These are phyloP conservation scores for Hemithea aestivaria DNA, from an alignment of 2,888 invertebrate species.

Conservation along the genomic window DNA sequence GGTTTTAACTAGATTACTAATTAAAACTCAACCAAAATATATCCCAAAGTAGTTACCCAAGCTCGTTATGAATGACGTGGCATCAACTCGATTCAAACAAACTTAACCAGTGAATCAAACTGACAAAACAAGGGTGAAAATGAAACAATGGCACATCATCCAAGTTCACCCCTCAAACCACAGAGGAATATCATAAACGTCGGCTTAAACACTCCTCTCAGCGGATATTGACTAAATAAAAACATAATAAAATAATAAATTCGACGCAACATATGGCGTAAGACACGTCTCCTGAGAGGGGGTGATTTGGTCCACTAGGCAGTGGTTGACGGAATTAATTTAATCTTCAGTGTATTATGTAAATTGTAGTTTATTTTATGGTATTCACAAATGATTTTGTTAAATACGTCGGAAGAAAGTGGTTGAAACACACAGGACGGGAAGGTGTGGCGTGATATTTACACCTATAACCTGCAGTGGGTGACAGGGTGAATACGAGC, in stretches of 20 bases:
- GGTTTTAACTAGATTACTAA: no score
- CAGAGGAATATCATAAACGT: constrained; percentile 77
- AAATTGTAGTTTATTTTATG: no score
- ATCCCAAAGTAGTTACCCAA: constrained; percentile 19
- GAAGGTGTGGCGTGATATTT: no score
- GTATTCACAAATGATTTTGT: no score
- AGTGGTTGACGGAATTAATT: no score
- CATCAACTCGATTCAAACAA: constrained; percentile 24
- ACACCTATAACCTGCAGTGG: no score
- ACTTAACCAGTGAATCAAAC: constrained; percentile 53
- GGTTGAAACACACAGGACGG: no score
- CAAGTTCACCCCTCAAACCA: constrained; percentile 65
- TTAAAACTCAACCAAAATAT: no score
- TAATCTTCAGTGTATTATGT: no score
- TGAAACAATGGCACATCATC: constrained; percentile 70
- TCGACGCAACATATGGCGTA: constrained; percentile 69
- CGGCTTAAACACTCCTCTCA: constrained; percentile 76
- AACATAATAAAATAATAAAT: constrained; percentile 77
- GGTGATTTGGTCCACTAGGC: constrained; percentile 1
- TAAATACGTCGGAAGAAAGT: no score
- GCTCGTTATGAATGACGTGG: constrained; percentile 20
- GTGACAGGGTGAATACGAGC: no score
- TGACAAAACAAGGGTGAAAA: constrained; percentile 63
- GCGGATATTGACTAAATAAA: constrained; percentile 72
- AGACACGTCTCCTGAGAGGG: constrained; percentile 28